phyloP scores from a whole-genome alignment of 2,797 vertebrate genomes.

The Distichodus sexfasciatus region DNA sequence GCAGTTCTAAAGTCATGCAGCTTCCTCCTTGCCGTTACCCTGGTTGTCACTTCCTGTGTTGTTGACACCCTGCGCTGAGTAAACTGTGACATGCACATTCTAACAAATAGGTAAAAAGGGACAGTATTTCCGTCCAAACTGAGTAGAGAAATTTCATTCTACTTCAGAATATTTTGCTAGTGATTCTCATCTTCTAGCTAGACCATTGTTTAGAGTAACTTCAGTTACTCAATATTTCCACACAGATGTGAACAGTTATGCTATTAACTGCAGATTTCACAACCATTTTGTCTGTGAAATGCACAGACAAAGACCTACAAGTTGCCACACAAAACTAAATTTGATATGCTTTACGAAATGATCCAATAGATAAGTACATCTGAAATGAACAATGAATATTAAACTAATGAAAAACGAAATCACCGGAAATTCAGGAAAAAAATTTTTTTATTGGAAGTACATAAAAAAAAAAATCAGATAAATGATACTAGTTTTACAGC shows the following conservation, averaged over 20 bases:
- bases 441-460: conserved; percentile 38
- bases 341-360: too few relatives aligned
- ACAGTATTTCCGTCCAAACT: conserved; percentile 2
- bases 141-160: too few relatives aligned
- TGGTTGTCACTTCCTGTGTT: conserved; percentile 51
- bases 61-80: conserved; percentile 37
- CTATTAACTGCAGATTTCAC: too few relatives aligned
- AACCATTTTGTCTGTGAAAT: too few relatives aligned
- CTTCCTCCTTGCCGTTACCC: conserved; percentile 43
- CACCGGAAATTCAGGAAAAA: background rate
- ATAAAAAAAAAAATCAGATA: conserved; percentile 39
- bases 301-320: too few relatives aligned
- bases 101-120: background rate
- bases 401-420: background rate
- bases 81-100: conserved; percentile 13
- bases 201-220: too few relatives aligned
- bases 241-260: too few relatives aligned
- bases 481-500: conserved; percentile 38
- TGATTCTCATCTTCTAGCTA: too few relatives aligned
- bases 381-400: background rate
- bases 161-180: too few relatives aligned
- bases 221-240: too few relatives aligned
- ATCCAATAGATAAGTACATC: too few relatives aligned
- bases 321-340: too few relatives aligned
- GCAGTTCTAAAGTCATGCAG: conserved; percentile 37